Evolutionary conservation across 2,888 invertebrate species (phyloP).

Genomic region (Drosophila setosimentum): DNA sequence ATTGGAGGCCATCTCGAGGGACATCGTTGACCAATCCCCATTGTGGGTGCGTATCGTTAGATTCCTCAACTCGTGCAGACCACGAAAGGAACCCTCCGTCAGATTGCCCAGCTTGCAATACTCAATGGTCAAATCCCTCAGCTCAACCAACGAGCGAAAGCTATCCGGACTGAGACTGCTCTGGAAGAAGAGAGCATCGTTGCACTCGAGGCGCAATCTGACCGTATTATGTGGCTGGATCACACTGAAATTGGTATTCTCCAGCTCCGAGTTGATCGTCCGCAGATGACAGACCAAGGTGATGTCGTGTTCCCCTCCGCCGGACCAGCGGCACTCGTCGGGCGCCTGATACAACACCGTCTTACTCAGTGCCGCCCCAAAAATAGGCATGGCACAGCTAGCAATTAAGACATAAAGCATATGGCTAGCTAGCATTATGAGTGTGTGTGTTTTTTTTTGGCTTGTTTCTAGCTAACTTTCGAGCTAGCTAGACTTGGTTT

Average conservation of each 20-base stretch:
- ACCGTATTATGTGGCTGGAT: conserved; percentile 94
- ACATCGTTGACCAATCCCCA: conserved; percentile 94
- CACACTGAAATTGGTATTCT: conserved; percentile 94
- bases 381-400: conserved; percentile 83
- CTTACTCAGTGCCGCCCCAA: conserved; percentile 84
- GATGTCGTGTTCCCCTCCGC: conserved; percentile 87
- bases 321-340: conserved; percentile 89
- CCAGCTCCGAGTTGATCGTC: conserved; percentile 94
- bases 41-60: conserved; percentile 94
- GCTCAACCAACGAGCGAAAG: conserved; percentile 92
- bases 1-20: conserved; percentile 92
- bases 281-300: conserved; percentile 92
- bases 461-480: conserved; percentile 47
- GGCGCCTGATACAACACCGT: conserved; percentile 90
- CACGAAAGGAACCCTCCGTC: conserved; percentile 92
- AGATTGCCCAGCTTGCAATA: conserved; percentile 95
- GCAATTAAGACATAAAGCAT: conserved; percentile 83
- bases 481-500: conserved; percentile 22
- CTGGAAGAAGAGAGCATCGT: conserved; percentile 91
- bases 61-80: conserved; percentile 92
- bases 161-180: conserved; percentile 92
- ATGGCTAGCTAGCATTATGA: conserved; percentile 64
- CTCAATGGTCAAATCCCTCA: conserved; percentile 92
- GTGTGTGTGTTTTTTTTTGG: conserved; percentile 29
- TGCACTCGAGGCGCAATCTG: conserved; percentile 92